phyloP scores from a whole-genome alignment of 2,797 vertebrate genomes.

The Pangasius djambal region DNA sequence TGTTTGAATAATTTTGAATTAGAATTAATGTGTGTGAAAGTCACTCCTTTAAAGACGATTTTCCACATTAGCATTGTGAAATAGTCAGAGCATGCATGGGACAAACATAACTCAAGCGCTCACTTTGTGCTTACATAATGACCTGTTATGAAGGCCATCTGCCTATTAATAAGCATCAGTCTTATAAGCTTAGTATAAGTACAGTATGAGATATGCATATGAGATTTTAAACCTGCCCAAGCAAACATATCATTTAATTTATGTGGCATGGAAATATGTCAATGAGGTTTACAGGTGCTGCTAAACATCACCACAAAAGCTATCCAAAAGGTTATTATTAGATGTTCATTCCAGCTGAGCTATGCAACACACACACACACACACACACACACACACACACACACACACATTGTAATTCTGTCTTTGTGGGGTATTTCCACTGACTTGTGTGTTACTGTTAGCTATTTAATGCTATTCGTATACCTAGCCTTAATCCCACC shows the following conservation, averaged over 20 bases:
- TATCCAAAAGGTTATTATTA: conserved; percentile 30
- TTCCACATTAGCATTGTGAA: conserved; percentile 32
- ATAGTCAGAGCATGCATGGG: not conserved
- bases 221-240: not conserved
- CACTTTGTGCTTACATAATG: conserved; percentile 9
- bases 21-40: conserved; percentile 56
- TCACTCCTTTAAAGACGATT: conserved; percentile 47
- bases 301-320: not conserved
- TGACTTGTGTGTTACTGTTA: not conserved
- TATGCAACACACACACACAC: conserved; percentile 39
- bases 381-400: conserved; percentile 35
- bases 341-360: conserved; percentile 23
- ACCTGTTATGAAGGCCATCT: conserved; percentile 13
- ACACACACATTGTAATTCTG: not conserved
- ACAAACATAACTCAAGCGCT: not conserved
- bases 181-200: not conserved
- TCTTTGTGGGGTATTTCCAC: not conserved
- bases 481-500: not conserved
- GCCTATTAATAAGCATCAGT: conserved; percentile 3
- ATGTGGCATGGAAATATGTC: not conserved
- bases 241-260: conserved; percentile 1
- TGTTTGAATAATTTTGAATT: conserved; percentile 28
- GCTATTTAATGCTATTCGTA: not conserved
- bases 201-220: not conserved
- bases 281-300: conserved; percentile 3